Evolutionary conservation across 2,113 vertebrate species (phyloP).

Genomic region (Hippopotamus amphibius): DNA sequence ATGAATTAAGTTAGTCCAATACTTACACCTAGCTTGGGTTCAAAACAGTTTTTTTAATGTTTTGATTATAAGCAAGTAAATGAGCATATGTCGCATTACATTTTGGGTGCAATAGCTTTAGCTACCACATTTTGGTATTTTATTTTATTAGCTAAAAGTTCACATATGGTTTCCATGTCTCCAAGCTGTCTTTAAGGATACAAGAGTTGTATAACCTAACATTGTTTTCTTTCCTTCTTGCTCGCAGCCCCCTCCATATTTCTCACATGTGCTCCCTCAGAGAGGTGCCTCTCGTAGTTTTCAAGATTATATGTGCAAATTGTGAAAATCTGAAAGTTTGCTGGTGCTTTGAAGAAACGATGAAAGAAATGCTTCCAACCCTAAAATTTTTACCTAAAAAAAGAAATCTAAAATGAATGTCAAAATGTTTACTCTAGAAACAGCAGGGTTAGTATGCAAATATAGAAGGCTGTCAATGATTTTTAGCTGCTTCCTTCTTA

Average conservation of each 20-base stretch:
- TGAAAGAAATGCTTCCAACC: constrained; percentile 77
- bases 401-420: constrained; percentile 59
- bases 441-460: constrained; percentile 47
- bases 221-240: constrained; percentile 83
- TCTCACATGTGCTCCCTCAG: constrained; percentile 50
- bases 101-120: constrained; percentile 88
- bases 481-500: not conserved
- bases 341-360: constrained; percentile 80
- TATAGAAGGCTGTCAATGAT: not conserved
- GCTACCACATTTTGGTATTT: constrained; percentile 88
- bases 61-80: constrained; percentile 90
- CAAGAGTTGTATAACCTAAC: constrained; percentile 84
- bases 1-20: constrained; percentile 84
- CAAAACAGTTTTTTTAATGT: constrained; percentile 85
- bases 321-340: constrained; percentile 77
- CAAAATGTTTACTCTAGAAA: constrained; percentile 62
- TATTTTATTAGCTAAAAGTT: constrained; percentile 89
- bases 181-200: constrained; percentile 87
- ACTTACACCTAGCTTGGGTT: constrained; percentile 86
- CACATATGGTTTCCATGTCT: constrained; percentile 92
- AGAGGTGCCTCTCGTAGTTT: constrained; percentile 19
- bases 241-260: constrained; percentile 75
- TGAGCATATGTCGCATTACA: constrained; percentile 90
- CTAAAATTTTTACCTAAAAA: constrained; percentile 77
- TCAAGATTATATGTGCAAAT: constrained; percentile 44